Conservation (phyloP, 1,140 invertebrate genomes). For the Notospermus geniculatus region DNA sequence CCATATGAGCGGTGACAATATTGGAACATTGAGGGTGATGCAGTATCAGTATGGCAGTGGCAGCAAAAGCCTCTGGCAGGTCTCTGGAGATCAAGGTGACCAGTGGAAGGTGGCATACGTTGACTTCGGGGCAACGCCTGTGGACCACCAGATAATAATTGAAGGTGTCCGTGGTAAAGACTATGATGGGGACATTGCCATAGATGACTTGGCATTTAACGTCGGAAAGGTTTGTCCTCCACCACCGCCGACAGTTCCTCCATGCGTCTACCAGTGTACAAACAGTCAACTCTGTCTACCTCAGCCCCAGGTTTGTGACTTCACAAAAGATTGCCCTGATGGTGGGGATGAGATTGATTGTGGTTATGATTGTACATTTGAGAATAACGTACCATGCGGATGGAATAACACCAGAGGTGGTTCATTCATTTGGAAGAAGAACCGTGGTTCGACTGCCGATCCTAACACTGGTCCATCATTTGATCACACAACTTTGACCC, state of each 20-base stretch:
- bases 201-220: constrained; percentile 35
- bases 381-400: constrained; percentile 23
- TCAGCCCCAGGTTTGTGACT: constrained; percentile 41
- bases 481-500: constrained; percentile 66
- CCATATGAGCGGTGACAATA: constrained; percentile 70
- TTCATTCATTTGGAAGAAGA: constrained; percentile 57
- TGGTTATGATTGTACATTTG: constrained; percentile 37
- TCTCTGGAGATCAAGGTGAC: constrained; percentile 19
- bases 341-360: constrained; percentile 44
- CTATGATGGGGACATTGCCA: constrained; percentile 33
- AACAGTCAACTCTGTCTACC: constrained; percentile 26
- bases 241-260: constrained; percentile 14
- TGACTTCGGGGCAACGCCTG: not conserved
- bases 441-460: constrained; percentile 55
- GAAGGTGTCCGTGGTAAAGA: constrained; percentile 15
- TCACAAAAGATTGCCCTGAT: constrained; percentile 40
- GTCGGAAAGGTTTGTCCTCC: constrained; percentile 18
- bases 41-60: not conserved
- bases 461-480: constrained; percentile 16
- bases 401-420: constrained; percentile 20
- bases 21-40: constrained; percentile 38
- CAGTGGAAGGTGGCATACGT: constrained; percentile 31
- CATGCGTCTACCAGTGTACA: constrained; percentile 14
- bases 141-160: constrained; percentile 11
- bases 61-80: not conserved